Evolutionary conservation across 2,888 invertebrate genomes (phyloP).

Genomic region (Lagria hirta): DNA sequence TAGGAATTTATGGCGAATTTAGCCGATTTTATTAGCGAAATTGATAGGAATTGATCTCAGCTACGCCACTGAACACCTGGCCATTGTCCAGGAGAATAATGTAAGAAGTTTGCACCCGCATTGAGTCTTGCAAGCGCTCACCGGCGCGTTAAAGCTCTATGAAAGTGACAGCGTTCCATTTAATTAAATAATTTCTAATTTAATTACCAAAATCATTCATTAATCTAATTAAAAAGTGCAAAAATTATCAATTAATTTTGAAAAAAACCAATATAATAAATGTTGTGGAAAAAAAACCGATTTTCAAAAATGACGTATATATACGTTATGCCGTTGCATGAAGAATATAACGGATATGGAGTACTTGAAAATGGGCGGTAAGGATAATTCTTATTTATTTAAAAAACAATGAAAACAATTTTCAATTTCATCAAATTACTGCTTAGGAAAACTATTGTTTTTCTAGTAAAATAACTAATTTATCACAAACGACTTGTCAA

Average conservation of each 20-base stretch:
- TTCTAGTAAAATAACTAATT: too few species aligned
- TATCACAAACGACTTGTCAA: too few species aligned
- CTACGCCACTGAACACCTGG: constrained; percentile 38
- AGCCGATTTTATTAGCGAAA: too few species aligned
- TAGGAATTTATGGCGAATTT: too few species aligned
- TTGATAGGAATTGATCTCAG: too few species aligned
- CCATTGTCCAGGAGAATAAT: constrained; percentile 39
- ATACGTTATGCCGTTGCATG: constrained; percentile 52
- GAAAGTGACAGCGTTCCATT: constrained; percentile 15
- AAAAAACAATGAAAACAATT: too few species aligned
- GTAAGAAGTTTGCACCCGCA: constrained; percentile 40
- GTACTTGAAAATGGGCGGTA: constrained; percentile 50
- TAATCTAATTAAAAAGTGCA: constrained; percentile 2
- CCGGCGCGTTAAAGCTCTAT: constrained; percentile 30
- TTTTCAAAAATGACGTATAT: constrained; percentile 52
- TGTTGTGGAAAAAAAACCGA: constrained; percentile 20
- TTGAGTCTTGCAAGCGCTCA: constrained; percentile 39
- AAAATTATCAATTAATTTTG: not conserved
- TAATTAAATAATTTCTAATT: constrained; percentile 18
- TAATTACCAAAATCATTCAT: not conserved
- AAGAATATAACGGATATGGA: constrained; percentile 50
- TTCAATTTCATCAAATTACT: too few species aligned
- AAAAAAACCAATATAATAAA: constrained; percentile 10
- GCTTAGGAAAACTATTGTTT: too few species aligned
- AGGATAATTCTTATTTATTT: constrained; percentile 20